These are phyloP conservation scores for Clivina fossor DNA, from an alignment of 2,888 invertebrate species.

Conservation along the genomic window DNA sequence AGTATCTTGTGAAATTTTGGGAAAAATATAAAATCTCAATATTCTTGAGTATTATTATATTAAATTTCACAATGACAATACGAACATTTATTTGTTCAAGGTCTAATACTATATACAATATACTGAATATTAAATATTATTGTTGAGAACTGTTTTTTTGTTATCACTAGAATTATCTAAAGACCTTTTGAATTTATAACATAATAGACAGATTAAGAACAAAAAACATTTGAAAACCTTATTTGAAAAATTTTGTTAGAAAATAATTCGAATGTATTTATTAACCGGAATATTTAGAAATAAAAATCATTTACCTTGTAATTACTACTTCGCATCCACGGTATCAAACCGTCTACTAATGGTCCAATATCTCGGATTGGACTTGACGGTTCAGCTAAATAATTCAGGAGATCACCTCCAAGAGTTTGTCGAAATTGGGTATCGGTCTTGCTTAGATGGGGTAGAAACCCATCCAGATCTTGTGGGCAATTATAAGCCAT, in stretches of 20 bases:
- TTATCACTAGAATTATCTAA: no score
- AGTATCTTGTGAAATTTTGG: no score
- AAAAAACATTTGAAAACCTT: background rate
- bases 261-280: background rate
- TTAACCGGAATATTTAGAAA: no score
- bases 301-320: constrained; percentile 90
- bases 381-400: constrained; percentile 74
- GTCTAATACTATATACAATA: no score
- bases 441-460: constrained; percentile 78
- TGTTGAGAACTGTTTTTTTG: no score
- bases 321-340: constrained; percentile 90
- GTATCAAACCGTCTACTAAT: constrained; percentile 80
- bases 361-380: constrained; percentile 80
- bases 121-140: no score
- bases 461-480: constrained; percentile 79
- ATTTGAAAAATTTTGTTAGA: background rate
- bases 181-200: no score
- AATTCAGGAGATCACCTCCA: constrained; percentile 77
- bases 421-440: constrained; percentile 81
- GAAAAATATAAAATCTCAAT: no score
- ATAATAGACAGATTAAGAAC: no score
- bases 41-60: no score
- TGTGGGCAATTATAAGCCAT: constrained; percentile 72
- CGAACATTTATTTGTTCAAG: no score
- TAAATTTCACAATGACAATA: no score